These are phyloP conservation scores for Euglossa dilemma DNA, from an alignment of 1,140 invertebrate genomes.

Conservation along the genomic window DNA sequence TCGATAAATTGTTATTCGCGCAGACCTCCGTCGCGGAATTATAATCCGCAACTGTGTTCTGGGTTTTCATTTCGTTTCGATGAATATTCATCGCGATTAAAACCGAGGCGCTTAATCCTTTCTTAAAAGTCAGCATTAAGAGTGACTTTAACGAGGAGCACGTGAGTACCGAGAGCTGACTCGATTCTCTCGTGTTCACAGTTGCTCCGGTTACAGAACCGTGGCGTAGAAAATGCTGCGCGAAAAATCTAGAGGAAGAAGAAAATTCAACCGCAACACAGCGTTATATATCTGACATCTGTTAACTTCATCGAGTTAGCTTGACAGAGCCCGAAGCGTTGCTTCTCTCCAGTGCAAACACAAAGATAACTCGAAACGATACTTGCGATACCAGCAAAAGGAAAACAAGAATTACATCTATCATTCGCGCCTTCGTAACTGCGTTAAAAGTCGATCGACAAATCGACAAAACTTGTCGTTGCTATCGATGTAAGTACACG, in stretches of 20 bases:
- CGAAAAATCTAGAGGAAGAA: neutral
- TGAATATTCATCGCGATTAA: slow-evolving; percentile 31
- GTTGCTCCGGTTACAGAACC: neutral
- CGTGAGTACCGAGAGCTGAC: slow-evolving; percentile 16
- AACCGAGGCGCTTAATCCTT: neutral
- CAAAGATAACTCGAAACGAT: neutral
- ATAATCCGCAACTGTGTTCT: neutral
- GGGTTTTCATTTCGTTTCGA: neutral
- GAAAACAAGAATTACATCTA: too few relatives aligned
- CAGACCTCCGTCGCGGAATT: neutral
- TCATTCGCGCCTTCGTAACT: too few relatives aligned
- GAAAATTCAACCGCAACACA: neutral
- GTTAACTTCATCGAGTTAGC: neutral
- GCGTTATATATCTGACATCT: neutral
- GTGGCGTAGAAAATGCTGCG: neutral
- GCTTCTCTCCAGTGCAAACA: neutral
- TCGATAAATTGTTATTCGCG: too few relatives aligned
- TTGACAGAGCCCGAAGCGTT: neutral
- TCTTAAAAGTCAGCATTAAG: neutral
- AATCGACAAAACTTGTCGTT: too few relatives aligned
- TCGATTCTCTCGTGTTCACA: neutral
- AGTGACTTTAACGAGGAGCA: neutral
- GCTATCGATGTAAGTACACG: too few relatives aligned
- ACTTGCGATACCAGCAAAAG: neutral
- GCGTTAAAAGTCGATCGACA: too few relatives aligned